Percentiles rank a stretch among this genome's conserved stretches.
Conservation (phyloP, 2,113 vertebrate species). For the Pangasianodon hypophthalmus region DNA sequence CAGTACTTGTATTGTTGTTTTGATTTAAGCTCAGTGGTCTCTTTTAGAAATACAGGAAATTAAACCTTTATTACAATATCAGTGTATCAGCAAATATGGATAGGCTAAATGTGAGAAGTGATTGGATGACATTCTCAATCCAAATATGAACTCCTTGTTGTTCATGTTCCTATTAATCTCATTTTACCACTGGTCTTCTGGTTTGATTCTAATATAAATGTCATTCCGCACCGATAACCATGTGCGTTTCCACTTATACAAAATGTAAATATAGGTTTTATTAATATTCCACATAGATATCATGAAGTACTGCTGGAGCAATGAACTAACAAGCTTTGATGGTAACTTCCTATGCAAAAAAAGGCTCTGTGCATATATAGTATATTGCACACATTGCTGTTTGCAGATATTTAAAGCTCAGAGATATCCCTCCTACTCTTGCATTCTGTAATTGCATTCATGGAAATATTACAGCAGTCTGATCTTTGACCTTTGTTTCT, state of each 20-base stretch:
- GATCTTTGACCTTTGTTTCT: slow-evolving; percentile 24
- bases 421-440: neutral
- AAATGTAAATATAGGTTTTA: neutral
- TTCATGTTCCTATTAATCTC: neutral
- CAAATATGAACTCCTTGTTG: neutral
- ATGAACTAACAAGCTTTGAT: neutral
- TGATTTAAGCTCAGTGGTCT: neutral
- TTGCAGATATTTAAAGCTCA: neutral
- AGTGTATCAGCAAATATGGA: neutral
- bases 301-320: neutral
- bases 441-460: slow-evolving; percentile 16
- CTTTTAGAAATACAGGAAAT: neutral
- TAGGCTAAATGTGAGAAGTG: neutral
- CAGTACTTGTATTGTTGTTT: neutral
- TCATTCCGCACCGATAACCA: neutral
- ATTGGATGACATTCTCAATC: neutral
- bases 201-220: neutral
- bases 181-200: neutral
- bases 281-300: neutral
- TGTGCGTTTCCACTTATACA: neutral
- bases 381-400: neutral
- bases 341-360: neutral
- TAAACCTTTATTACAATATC: neutral
- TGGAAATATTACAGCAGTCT: neutral
- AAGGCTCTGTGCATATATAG: neutral